Conservation (phyloP, 2,797 vertebrate species). For the Oreortyx pictus region DNA sequence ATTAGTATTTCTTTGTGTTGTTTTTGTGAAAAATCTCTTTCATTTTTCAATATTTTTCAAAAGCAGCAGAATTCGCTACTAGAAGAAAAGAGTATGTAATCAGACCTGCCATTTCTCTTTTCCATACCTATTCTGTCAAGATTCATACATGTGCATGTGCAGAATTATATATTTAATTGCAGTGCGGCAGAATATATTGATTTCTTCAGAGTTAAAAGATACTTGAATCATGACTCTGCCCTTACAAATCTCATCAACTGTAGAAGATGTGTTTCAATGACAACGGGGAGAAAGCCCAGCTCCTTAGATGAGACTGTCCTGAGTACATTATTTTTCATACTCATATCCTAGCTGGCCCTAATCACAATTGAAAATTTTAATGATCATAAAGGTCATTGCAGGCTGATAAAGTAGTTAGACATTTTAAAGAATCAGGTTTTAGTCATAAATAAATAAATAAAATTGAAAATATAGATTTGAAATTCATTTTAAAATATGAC, state of each 20-base stretch:
- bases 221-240: neutral
- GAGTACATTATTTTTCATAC: neutral
- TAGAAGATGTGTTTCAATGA: neutral
- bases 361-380: neutral
- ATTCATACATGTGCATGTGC: neutral
- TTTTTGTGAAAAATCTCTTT: neutral
- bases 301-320: neutral
- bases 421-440: neutral
- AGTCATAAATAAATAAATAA: neutral
- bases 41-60: neutral
- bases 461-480: neutral
- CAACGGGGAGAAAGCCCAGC: neutral
- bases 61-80: neutral
- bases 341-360: neutral
- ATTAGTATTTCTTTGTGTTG: neutral
- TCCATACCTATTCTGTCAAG: neutral
- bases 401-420: neutral
- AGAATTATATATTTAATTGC: neutral
- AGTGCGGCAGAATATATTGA: neutral
- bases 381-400: neutral
- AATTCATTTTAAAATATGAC: neutral
- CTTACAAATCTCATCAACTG: neutral
- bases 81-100: neutral
- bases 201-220: neutral
- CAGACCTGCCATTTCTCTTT: neutral